phyloP scores from a whole-genome alignment of 2,888 invertebrate species.

The Xestoiulus laeticollis region DNA sequence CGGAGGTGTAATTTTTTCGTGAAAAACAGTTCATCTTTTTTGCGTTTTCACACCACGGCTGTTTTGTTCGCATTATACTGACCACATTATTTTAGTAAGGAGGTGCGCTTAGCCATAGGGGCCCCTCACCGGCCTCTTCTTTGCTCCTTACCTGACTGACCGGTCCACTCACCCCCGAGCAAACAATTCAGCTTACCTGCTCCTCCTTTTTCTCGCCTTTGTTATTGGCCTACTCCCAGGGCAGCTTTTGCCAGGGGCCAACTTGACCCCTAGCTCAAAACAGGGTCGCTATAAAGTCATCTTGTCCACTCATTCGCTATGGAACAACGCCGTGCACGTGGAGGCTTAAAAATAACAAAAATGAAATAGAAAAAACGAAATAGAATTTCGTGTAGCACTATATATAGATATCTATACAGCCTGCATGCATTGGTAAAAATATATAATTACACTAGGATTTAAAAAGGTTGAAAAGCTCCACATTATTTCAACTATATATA shows the following conservation, averaged over 20 bases:
- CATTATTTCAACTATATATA: too few relatives aligned
- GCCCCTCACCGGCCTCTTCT: conserved; percentile 18
- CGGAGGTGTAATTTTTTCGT: conserved; percentile 10
- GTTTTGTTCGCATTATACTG: conserved; percentile 26
- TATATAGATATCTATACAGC: too few relatives aligned
- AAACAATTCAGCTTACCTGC: conserved; percentile 17
- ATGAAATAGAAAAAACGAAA: too few relatives aligned
- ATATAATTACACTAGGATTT: too few relatives aligned
- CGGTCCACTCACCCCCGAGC: conserved; percentile 18
- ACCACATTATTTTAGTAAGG: conserved; percentile 19
- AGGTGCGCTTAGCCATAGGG: not conserved
- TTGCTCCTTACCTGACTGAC: conserved; percentile 26
- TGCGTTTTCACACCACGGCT: conserved; percentile 26
- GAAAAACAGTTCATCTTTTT: conserved; percentile 17
- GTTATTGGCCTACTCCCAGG: conserved; percentile 45
- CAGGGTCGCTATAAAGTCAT: not conserved
- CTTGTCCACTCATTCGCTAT: not conserved
- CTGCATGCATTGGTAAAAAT: too few relatives aligned
- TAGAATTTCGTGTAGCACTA: too few relatives aligned
- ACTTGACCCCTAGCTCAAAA: not conserved
- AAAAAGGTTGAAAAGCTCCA: too few relatives aligned
- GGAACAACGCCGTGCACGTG: too few relatives aligned
- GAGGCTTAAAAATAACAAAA: too few relatives aligned
- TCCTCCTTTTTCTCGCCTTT: conserved; percentile 47
- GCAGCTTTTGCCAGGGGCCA: not conserved